Percentiles rank a stretch among this genome's conserved stretches.
phyloP scores from a whole-genome alignment of 2,888 invertebrate species.

The Melipona beecheii region DNA sequence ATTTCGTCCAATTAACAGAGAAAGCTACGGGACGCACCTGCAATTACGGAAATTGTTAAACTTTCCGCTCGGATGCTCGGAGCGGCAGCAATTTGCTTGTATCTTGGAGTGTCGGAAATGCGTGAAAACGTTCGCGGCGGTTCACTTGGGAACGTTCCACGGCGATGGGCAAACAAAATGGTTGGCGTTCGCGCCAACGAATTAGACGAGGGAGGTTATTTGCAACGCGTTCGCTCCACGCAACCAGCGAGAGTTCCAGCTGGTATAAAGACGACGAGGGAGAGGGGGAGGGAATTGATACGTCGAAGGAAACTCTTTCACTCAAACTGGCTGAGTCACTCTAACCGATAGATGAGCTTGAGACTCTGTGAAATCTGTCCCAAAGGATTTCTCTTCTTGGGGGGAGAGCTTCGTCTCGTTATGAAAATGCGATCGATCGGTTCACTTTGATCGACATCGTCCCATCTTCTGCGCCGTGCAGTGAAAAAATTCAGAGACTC shows the following conservation, averaged over 20 bases:
- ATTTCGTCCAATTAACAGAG: constrained; percentile 30
- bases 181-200: not conserved
- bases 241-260: not conserved
- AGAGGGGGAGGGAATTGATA: not conserved
- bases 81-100: not conserved
- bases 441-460: not conserved
- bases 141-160: not conserved
- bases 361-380: constrained; percentile 24
- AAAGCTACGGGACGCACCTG: not conserved
- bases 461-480: no score
- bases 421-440: not conserved
- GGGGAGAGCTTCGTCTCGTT: not conserved
- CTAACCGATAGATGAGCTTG: constrained; percentile 5
- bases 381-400: not conserved
- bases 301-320: not conserved
- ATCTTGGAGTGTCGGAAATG: not conserved
- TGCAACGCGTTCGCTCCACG: not conserved
- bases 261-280: not conserved
- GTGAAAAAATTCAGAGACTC: no score
- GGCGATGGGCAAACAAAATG: not conserved
- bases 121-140: not conserved
- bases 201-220: not conserved
- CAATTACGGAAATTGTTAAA: constrained; percentile 37
- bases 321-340: not conserved
- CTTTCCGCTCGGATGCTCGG: constrained; percentile 9